Conservation (phyloP, 2,888 invertebrate genomes). For the Drosophila neutralis region DNA sequence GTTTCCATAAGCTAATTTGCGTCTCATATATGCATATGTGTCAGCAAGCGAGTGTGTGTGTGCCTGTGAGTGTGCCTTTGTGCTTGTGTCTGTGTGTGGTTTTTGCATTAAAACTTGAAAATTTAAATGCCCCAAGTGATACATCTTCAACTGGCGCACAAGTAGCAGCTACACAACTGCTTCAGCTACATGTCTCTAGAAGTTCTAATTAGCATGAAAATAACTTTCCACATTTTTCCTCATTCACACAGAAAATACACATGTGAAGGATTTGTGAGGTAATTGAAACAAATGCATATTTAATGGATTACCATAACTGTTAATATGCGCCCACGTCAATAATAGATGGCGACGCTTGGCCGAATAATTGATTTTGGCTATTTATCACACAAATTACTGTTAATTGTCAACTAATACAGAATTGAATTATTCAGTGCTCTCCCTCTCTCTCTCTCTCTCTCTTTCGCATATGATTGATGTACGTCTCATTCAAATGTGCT, state of each 20-base stretch:
- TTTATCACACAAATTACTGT: slow-evolving; percentile 74
- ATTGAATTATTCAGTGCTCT: slow-evolving; percentile 44
- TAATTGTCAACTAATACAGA: slow-evolving; percentile 71
- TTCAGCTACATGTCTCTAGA: slow-evolving; percentile 34
- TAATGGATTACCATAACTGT: slow-evolving; percentile 59
- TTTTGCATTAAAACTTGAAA: slow-evolving; percentile 78
- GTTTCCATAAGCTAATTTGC: slow-evolving; percentile 78
- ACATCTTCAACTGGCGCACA: slow-evolving; percentile 55
- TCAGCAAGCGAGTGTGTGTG: slow-evolving; percentile 30
- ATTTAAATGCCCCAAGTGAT: slow-evolving; percentile 74
- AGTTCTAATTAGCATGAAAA: slow-evolving; percentile 70
- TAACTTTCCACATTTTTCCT: slow-evolving; percentile 62
- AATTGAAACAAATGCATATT: slow-evolving; percentile 76
- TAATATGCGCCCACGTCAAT: slow-evolving; percentile 69
- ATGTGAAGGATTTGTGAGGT: slow-evolving; percentile 5
- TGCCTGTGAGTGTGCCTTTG: not conserved
- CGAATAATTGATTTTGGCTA: slow-evolving; percentile 74
- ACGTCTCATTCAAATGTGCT: not conserved
- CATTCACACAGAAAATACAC: slow-evolving; percentile 1
- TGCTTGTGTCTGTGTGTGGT: slow-evolving; percentile 20
- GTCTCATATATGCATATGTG: slow-evolving; percentile 75
- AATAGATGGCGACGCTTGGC: slow-evolving; percentile 25
- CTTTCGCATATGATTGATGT: not conserved
- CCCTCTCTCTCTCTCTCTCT: not conserved
- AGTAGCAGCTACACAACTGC: slow-evolving; percentile 32